Base-by-base conservation (phyloP, 2,113 vertebrate species). In the Saiga tatarica region DNA sequence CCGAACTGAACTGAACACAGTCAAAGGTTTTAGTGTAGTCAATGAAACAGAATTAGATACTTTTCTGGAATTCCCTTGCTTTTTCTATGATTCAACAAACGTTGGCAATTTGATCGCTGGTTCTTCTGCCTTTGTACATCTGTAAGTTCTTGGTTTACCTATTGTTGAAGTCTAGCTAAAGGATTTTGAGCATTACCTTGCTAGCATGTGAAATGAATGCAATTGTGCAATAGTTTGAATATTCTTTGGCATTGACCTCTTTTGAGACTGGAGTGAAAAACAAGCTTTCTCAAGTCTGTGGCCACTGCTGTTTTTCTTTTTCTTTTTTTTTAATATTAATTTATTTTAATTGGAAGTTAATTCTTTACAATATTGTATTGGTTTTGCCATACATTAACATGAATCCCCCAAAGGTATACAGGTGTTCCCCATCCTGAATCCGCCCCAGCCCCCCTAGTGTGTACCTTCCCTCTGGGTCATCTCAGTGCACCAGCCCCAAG, bases 361-460 rank as follows among this genome's bases (percentile, higher is more conserved):
- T 59, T 26, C 25, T 59, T 59, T 59, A 26, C 57, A 59, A 26
- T 59, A 26, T 59, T 59, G 57, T 5, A 59, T 2, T 59, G 57
- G 10, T 59, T 59, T 59, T 59, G 57, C 25, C 57, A 59, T 59
- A 26, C 25, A 26, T 59, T 10, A 59, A 59, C 57, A 59, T 59
- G 25, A 59, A 59, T 59, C 57, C 11, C 1, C 57, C 26, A 47
- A 9, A 47, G 45, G 45, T 47, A 47, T 47, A 47, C 45, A 59
- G 3, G 1, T 59, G 57, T 59, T 59, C 57, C 25, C 4, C 25
- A 59, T 59, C 25, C 57, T 59, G 57, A 26, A 26, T 10, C 23
- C 4, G 3, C 1, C 10, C 3, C 57, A 3, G 0, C 11, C 25
- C 8, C 10, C 57, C 23, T 5, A 25, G 23, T 1, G 3, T 1